These are phyloP conservation scores for Timandra comae DNA, from an alignment of 2,888 invertebrate genomes.

Conservation along the genomic window DNA sequence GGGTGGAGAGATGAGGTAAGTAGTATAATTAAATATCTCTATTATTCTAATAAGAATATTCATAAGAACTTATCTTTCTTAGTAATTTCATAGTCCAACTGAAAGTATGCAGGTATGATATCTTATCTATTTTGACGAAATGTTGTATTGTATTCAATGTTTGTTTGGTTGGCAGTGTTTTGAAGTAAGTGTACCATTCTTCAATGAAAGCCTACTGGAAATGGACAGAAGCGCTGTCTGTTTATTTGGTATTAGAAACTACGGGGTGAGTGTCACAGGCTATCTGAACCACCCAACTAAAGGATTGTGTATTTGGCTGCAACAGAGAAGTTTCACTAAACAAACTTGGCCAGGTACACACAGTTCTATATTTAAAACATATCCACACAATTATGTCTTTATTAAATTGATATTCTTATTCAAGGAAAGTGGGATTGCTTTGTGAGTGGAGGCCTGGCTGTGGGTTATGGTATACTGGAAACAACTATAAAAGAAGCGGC, in stretches of 20 bases:
- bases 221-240: conserved; percentile 97
- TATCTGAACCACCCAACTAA: conserved; percentile 90
- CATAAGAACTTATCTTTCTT: too few relatives aligned
- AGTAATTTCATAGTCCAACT: too few relatives aligned
- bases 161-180: conserved; percentile 85
- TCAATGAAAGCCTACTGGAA: conserved; percentile 77
- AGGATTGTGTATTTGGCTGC: conserved; percentile 94
- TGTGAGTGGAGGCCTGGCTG: conserved; percentile 94
- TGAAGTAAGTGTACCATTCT: conserved; percentile 85
- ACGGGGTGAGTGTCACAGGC: conserved; percentile 96
- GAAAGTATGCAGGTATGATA: too few relatives aligned
- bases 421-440: conserved; percentile 94
- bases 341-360: conserved; percentile 92
- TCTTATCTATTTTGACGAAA: too few relatives aligned
- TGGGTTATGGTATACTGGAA: conserved; percentile 91
- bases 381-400: neutral
- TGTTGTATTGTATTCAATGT: too few relatives aligned
- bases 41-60: too few relatives aligned
- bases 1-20: conserved; percentile 95
- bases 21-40: too few relatives aligned
- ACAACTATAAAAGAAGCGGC: conserved; percentile 95
- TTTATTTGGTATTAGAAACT: conserved; percentile 94
- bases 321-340: conserved; percentile 92
- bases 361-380: neutral
- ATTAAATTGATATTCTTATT: neutral